phyloP scores from a whole-genome alignment of 2,797 vertebrate genomes.

The Cuculus canorus region DNA sequence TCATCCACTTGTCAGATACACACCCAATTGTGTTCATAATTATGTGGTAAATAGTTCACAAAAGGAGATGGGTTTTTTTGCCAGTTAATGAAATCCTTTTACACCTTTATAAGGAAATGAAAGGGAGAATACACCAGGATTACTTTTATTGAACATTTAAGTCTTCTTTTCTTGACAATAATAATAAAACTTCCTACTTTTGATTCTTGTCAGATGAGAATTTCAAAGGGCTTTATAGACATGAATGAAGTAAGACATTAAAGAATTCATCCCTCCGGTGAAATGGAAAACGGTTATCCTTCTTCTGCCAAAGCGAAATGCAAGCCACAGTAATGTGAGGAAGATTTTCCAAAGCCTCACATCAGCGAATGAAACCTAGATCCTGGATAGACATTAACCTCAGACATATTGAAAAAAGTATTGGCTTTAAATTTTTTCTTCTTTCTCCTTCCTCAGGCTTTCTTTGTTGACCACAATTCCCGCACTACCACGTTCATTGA shows the following conservation, averaged over 20 bases:
- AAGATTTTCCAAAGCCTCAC: neutral
- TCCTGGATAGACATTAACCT: neutral
- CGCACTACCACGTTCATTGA: constrained; percentile 97
- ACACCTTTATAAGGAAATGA: constrained; percentile 39
- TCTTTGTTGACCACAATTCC: constrained; percentile 98
- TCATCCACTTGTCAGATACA: constrained; percentile 3
- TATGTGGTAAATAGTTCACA: constrained; percentile 1
- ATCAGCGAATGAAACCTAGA: neutral
- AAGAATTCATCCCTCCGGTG: neutral
- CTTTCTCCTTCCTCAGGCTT: constrained; percentile 79
- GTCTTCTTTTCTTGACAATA: neutral
- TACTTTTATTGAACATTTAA: neutral
- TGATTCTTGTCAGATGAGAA: neutral
- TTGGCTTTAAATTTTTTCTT: neutral
- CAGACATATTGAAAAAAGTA: fast-evolving
- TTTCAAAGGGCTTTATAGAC: neutral
- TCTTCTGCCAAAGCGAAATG: neutral
- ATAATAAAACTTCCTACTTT: neutral
- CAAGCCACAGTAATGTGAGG: neutral
- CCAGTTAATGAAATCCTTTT: neutral
- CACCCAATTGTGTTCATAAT: constrained; percentile 25
- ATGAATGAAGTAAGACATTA: neutral
- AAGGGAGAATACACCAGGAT: neutral
- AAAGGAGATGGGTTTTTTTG: neutral
- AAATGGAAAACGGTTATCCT: neutral